Evolutionary conservation across 2,797 vertebrate genomes (phyloP), one percentile per base, ranked within the genome.

Genomic region (Pseudochromis fuscus): DNA sequence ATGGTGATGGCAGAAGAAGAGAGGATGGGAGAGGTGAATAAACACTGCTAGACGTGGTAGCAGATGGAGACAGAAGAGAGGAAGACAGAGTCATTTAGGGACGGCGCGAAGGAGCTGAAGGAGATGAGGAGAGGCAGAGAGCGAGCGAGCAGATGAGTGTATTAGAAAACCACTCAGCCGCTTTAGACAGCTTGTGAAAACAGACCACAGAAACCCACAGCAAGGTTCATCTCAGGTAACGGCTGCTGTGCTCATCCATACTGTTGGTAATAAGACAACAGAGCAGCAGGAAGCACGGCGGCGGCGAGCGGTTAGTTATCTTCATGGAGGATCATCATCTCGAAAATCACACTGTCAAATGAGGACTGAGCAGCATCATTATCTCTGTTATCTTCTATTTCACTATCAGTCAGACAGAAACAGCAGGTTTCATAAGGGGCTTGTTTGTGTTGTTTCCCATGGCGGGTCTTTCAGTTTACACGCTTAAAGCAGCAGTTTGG

Each of bases 211-310:
- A 83, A 81, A 82, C 21, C 49, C 60, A 70, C 66, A 67, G 64
- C 50, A 2, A 24, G 77, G 87, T 91, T 91, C 84, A 81, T 31
- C 46, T 85, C 27, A 81, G 87, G 88, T 82, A 83, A 89, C 65
- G 23, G 63, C 75, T 73, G 79, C 64, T 24, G 78, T 16, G 28
- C 44, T 53, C 66, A 62, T 64, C 67, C 30, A 21, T 4, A 38
- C 49, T 45, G 53, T 55, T 64, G 66, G 81, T 79, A 67, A 58
- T 13, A 40, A 81, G 19, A 50, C 46, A 46, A 37, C 66, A 64
- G 28, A 15, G 38, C 58, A 18, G 48, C 5, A 30, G 44, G 27
- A 45, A 64, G 28, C 51, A 1, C 2, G 19, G 21, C 35, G 21
- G 49, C 23, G 24, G 46, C 9, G 2, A 45, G 70, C 24, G 56